Evolutionary conservation across 1,140 invertebrate genomes (phyloP).

Genomic region (Physella acuta): DNA sequence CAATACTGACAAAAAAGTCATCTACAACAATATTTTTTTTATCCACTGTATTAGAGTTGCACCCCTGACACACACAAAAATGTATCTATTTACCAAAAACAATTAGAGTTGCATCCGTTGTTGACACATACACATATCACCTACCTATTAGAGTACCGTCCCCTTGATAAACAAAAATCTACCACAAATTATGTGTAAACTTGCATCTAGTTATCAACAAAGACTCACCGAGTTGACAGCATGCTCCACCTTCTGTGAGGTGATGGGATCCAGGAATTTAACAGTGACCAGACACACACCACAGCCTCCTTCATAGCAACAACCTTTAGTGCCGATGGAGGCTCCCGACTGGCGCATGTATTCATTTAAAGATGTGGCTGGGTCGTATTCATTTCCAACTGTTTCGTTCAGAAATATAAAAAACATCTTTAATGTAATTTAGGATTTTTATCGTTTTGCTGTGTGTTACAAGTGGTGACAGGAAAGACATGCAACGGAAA

Average conservation of each 20-base stretch:
- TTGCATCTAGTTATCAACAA: neutral
- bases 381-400: conserved; percentile 34
- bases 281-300: conserved; percentile 78
- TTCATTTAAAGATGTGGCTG: conserved; percentile 37
- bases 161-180: neutral
- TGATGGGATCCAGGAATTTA: conserved; percentile 63
- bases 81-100: too few relatives aligned
- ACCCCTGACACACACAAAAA: too few relatives aligned
- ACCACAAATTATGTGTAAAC: too few relatives aligned
- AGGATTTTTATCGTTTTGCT: too few relatives aligned
- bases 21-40: too few relatives aligned
- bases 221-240: conserved; percentile 76
- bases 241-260: conserved; percentile 63
- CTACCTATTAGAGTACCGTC: neutral
- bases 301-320: conserved; percentile 80
- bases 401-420: too few relatives aligned
- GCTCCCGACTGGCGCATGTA: conserved; percentile 61
- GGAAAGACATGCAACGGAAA: too few relatives aligned
- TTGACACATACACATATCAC: neutral
- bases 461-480: too few relatives aligned
- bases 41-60: too few relatives aligned
- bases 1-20: too few relatives aligned
- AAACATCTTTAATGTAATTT: too few relatives aligned
- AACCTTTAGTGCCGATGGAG: conserved; percentile 77
- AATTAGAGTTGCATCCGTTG: too few relatives aligned